Evolutionary conservation across 2,113 vertebrate species (phyloP), one percentile per base, ranked within the genome.

Genomic region (Eulacestoma nigropectus): DNA sequence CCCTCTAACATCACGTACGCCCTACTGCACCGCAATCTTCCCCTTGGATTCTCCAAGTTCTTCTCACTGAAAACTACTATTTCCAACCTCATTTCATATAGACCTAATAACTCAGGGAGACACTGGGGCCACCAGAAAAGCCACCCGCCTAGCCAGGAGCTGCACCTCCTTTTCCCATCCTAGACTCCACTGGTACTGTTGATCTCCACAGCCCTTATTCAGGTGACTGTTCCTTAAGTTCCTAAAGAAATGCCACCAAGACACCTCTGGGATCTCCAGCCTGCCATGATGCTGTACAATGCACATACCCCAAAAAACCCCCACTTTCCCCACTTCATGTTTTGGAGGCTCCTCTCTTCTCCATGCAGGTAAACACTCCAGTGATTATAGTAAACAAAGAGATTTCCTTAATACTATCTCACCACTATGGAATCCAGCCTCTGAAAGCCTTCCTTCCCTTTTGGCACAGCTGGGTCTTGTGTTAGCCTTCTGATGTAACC

Each of bases 401-500:
- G 2, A 5, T 18, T 70, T 68, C 52, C 30, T 19, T 52, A 19
- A 16, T 16, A 29, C 25, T 18, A 60, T 5, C 30, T 69, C 50
- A n/a, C 13, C 16, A 5, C 44, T 63, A 27, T 1, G 10, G 13
- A 77, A 29, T 16, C 59, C 30, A 60, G 30, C 6, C 22, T 60
- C 68, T 68, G n/a, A 62, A 65, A 70, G 35, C 21, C 41, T 39
- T 6, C 33, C 37, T 74, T 27, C 27, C 35, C 11, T 68, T 52
- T 15, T 10, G n/a, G 49, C 26, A 47, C 35, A 33, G 32, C 0
- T 10, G 26, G 29, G 25, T 33, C 60, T 41, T n/a, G 21, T 2
- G 4, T n/a, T 25, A 42, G 11, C 22, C 21, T 15, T 80, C 14
- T 37, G 33, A 21, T 0, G 0, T 17, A 18, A 37, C 3, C 17